Evolutionary conservation across 2,113 vertebrate genomes (phyloP).

Genomic region (Cisticola juncidis): DNA sequence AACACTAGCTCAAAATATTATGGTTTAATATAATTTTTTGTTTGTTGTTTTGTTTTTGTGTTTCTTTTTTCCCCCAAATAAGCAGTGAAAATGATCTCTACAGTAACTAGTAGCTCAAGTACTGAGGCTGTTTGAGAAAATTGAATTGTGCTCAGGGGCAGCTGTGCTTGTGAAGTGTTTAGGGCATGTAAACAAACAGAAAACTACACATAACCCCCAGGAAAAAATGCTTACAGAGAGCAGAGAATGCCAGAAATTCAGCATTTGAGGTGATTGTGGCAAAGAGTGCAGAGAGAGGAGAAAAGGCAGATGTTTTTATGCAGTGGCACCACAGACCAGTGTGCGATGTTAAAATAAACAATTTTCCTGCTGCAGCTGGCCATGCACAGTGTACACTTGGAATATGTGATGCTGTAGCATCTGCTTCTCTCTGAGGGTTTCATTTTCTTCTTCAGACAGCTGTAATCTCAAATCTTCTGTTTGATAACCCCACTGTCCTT

Average conservation of each 20-base stretch:
- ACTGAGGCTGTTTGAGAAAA: constrained; percentile 30
- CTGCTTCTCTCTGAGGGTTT: not conserved
- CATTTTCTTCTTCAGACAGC: not conserved
- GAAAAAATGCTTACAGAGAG: not conserved
- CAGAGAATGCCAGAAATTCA: not conserved
- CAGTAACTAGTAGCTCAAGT: not conserved
- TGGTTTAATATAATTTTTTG: not conserved
- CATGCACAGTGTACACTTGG: not conserved
- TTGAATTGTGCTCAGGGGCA: constrained; percentile 26
- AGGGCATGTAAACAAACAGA: constrained; percentile 33
- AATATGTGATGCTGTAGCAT: constrained; percentile 6
- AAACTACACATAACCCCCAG: not conserved
- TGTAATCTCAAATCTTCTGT: not conserved
- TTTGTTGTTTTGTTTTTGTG: not conserved
- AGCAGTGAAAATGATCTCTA: not conserved
- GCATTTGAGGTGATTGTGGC: not conserved
- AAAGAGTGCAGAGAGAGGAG: not conserved
- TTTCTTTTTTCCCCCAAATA: not conserved
- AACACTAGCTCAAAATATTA: constrained; percentile 10
- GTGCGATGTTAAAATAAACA: not conserved
- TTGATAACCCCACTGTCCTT: not conserved
- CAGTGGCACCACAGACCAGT: not conserved
- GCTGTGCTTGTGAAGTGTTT: constrained; percentile 5
- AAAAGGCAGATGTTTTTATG: not conserved
- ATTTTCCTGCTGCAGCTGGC: not conserved